A percentile compares a stretch with the other conserved stretches of the same genome.
phyloP scores from a whole-genome alignment of 2,888 invertebrate genomes.

The Pharmacophagus antenor region DNA sequence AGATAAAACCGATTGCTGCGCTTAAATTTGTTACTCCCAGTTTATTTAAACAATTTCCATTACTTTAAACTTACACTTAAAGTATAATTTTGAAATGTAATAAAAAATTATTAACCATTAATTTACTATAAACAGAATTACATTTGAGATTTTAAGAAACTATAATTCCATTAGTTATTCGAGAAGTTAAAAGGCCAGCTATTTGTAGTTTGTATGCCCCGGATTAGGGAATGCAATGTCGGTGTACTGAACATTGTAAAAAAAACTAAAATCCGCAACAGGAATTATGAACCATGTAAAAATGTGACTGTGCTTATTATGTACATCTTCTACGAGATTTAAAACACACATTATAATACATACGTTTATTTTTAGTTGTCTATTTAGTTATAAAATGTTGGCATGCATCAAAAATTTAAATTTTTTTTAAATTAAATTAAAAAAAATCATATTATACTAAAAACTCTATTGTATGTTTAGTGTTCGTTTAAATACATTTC shows the following conservation, averaged over 20 bases:
- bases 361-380: neutral
- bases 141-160: neutral
- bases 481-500: too few species aligned
- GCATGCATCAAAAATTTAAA: too few species aligned
- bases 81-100: conserved; percentile 9
- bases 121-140: conserved; percentile 8
- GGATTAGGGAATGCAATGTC: conserved; percentile 4
- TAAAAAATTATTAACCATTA: conserved; percentile 9
- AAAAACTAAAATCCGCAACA: neutral
- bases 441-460: too few species aligned
- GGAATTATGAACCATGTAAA: neutral
- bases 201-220: neutral
- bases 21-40: neutral
- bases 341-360: neutral
- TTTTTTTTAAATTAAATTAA: too few species aligned
- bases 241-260: neutral
- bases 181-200: neutral
- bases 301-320: neutral
- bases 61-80: neutral
- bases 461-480: too few species aligned
- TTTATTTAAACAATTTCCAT: conserved; percentile 4
- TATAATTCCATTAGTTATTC: neutral
- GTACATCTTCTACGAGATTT: neutral
- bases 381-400: too few species aligned
- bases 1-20: neutral